These are phyloP conservation scores for Nansenia antarctica DNA, from an alignment of 2,113 vertebrate species.

Conservation along the genomic window DNA sequence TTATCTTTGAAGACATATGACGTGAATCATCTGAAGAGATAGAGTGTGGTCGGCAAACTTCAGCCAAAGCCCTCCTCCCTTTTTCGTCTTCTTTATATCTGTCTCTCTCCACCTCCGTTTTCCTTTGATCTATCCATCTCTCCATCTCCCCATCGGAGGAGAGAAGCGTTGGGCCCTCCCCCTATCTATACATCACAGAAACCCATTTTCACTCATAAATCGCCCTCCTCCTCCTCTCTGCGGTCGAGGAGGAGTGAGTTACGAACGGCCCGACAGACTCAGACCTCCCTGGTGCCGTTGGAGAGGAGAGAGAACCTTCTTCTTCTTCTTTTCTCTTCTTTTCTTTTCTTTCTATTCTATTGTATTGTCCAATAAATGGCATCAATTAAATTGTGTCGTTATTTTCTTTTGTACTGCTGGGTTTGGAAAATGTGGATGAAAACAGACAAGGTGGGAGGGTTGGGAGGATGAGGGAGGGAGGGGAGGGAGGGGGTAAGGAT, in stretches of 20 bases:
- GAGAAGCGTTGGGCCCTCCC: neutral
- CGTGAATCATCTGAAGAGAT: neutral
- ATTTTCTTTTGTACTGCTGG: too few species aligned
- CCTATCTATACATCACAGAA: slow-evolving; percentile 24
- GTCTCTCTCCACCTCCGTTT: neutral
- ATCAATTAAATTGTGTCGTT: too few species aligned
- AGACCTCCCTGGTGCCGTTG: slow-evolving; percentile 4
- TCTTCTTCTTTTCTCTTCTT: too few species aligned
- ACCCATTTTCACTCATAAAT: neutral
- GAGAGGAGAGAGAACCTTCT: too few species aligned
- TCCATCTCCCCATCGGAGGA: slow-evolving; percentile 5
- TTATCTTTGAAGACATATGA: neutral
- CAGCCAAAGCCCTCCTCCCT: neutral
- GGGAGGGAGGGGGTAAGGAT: too few species aligned
- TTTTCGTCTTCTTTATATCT: neutral
- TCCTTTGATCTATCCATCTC: neutral
- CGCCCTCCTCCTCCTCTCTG: slow-evolving; percentile 22
- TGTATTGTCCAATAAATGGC: too few species aligned
- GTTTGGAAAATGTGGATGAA: too few species aligned
- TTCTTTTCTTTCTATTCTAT: too few species aligned
- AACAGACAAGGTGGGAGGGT: too few species aligned
- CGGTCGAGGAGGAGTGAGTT: neutral
- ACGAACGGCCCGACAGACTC: neutral
- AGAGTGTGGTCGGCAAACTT: neutral
- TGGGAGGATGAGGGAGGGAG: too few species aligned